Evolutionary conservation across 2,797 vertebrate species (phyloP).

Genomic region (Chelmon rostratus): DNA sequence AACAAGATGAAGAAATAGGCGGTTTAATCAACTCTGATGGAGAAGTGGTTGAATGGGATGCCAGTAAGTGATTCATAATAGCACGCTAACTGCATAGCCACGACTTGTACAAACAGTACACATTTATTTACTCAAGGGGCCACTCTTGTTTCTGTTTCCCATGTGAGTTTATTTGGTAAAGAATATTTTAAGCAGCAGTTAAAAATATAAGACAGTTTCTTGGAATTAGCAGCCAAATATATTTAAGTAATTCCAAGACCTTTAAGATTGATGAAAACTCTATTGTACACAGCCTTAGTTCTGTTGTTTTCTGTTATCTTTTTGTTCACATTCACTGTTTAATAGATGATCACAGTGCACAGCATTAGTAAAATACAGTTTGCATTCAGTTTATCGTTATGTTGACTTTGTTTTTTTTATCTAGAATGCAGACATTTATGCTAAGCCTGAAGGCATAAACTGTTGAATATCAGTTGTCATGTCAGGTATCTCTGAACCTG

Average conservation of each 20-base stretch:
- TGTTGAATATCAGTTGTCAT: neutral
- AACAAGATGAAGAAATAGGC: conserved; percentile 65
- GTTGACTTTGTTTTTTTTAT: neutral
- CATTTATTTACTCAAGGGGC: neutral
- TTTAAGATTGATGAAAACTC: neutral
- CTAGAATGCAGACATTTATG: neutral
- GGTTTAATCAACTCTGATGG: conserved; percentile 78
- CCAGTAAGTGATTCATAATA: conserved; percentile 59
- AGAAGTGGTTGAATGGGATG: conserved; percentile 74
- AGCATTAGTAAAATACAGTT: neutral
- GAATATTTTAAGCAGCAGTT: neutral
- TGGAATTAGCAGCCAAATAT: neutral
- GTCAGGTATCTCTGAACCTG: conserved; percentile 1
- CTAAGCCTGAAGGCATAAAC: neutral
- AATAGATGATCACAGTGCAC: neutral
- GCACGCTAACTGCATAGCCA: neutral
- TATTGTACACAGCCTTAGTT: neutral
- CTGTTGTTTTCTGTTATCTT: neutral
- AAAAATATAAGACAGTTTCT: neutral
- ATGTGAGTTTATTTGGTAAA: neutral
- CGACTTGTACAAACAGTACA: neutral
- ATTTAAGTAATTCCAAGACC: neutral
- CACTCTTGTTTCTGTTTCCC: neutral
- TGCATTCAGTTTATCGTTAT: neutral
- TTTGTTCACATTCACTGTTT: neutral